A percentile compares a stretch with the other conserved stretches of the same genome.
phyloP scores from a whole-genome alignment of 2,888 invertebrate genomes.

The Synergus itoensis region DNA sequence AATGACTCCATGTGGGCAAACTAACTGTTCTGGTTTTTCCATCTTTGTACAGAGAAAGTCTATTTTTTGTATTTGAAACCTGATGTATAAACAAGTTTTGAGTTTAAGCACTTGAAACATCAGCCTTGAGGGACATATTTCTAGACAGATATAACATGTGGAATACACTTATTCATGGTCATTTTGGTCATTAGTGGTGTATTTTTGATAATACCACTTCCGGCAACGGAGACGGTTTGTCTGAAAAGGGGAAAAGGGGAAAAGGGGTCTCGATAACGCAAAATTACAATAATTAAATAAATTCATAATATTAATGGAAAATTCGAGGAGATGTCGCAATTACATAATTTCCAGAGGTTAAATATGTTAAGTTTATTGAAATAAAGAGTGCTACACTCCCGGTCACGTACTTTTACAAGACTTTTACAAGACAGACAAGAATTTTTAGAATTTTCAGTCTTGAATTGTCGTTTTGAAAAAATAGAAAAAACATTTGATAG shows the following conservation, averaged over 20 bases:
- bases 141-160: neutral
- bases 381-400: no score
- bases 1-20: conserved; percentile 52
- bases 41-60: neutral
- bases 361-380: no score
- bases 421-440: no score
- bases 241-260: no score
- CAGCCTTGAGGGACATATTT: neutral
- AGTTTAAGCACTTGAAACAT: neutral
- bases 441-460: no score
- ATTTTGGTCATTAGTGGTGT: neutral
- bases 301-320: no score
- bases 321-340: no score
- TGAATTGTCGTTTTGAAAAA: no score
- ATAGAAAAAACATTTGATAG: no score
- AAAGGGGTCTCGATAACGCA: neutral
- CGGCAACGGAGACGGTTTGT: neutral
- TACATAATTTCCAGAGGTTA: no score
- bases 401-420: no score
- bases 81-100: neutral
- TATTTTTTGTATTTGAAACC: neutral
- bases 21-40: neutral
- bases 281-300: no score
- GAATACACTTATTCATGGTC: neutral
- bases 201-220: neutral